Base-by-base conservation (phyloP, 2,113 vertebrate species). In the Albula glossodonta region DNA sequence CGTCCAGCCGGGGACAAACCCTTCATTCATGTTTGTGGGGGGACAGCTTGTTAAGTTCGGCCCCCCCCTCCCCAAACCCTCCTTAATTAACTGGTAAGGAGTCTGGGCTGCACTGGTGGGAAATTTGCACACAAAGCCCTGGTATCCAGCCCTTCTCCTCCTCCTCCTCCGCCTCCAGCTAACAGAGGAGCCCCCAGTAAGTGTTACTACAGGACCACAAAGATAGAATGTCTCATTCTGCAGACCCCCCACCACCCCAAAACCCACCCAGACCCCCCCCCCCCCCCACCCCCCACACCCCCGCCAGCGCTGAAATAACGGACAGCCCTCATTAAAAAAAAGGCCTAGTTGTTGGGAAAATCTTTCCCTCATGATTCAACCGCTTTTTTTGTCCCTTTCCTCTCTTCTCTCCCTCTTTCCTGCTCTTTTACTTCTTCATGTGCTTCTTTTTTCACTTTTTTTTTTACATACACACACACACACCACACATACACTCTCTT, bases 81-180 rank as follows among this genome's bases (percentile, higher is more conserved):
- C 94, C 96, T 98, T 99, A 98, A 99, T 99, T 99, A 98, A 97
- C 96, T 95, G 96, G 92, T 95, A 94, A 94, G 93, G 96, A 96
- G 94, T 96, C 92, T 96, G 91, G 82, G 88, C 91, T 22, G 60
- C 60, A 91, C 86, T 87, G 94, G 96, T 97, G 97, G 98, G 98
- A 99, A 99, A 99, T 99, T 99, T 99, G 96, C 97, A 99, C 97
- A 99, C 97, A 99, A 98, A 99, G 95, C 91, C 89, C 86, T 52
- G 90, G 96, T 95, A 95, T 95, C 96, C 94, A 91, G 94, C 88
- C 90, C 84, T 86, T 87, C 87, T 89, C 82, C 82, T 25, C n/a
- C 66, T 25, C 51, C n/a, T 31, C 51, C 85, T 4, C 51, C 81
- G 7, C 56, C 81, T 86, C 56, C 88, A 86, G 88, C 89, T 41